Evolutionary conservation across 2,797 vertebrate species (phyloP).

Genomic region (Tokudaia tokunoshimensis): DNA sequence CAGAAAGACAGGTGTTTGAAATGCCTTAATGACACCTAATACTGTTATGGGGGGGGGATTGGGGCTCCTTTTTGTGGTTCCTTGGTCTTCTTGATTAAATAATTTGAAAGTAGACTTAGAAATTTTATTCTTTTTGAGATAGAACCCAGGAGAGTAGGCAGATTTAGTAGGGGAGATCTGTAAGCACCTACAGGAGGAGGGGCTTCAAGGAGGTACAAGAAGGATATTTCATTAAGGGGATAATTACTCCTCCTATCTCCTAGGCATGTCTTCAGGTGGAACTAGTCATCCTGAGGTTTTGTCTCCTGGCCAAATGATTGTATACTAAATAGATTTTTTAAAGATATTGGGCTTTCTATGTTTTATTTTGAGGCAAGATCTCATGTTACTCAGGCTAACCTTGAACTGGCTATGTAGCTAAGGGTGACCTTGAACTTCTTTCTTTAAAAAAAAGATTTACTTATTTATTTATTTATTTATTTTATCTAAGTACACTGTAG

Average conservation of each 20-base stretch:
- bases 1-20: neutral
- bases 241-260: neutral
- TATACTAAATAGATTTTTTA: neutral
- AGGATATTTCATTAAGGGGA: neutral
- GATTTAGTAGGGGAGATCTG: neutral
- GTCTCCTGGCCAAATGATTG: neutral
- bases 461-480: too few species aligned
- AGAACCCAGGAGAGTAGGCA: neutral
- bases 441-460: too few species aligned
- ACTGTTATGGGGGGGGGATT: neutral
- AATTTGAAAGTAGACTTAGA: neutral
- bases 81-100: neutral
- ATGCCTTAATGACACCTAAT: neutral
- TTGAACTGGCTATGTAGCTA: neutral
- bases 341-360: neutral
- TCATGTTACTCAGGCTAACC: neutral
- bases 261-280: neutral
- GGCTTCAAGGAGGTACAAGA: neutral
- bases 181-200: neutral
- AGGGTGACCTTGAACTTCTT: neutral
- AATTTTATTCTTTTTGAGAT: neutral
- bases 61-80: neutral
- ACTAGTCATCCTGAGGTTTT: neutral
- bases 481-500: too few species aligned
- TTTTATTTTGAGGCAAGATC: neutral